Percentiles rank a stretch among this genome's conserved stretches.
phyloP scores from a whole-genome alignment of 1,140 invertebrate species.

The Chymomyza costata region DNA sequence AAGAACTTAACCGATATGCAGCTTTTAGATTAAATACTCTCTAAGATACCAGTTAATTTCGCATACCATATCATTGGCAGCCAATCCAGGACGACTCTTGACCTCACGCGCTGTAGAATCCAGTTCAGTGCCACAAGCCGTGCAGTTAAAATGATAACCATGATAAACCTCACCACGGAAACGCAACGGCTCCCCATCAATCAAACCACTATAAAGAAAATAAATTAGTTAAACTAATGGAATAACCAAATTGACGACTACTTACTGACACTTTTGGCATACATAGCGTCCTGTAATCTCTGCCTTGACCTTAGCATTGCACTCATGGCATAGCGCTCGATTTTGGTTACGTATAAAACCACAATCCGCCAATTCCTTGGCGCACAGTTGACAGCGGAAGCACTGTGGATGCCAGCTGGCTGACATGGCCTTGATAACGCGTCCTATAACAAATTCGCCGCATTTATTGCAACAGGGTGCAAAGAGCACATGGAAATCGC shows the following conservation, averaged over 20 bases:
- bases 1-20: too few relatives aligned
- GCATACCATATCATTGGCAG: slow-evolving; percentile 89
- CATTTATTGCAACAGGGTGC: slow-evolving; percentile 99
- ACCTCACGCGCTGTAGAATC: slow-evolving; percentile 96
- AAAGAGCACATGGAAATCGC: slow-evolving; percentile 99
- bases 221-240: background rate
- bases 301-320: slow-evolving; percentile 96
- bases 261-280: slow-evolving; percentile 99
- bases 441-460: slow-evolving; percentile 96
- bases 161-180: slow-evolving; percentile 98
- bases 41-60: too few relatives aligned
- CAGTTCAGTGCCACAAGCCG: slow-evolving; percentile 89
- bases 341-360: slow-evolving; percentile 97
- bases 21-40: too few relatives aligned
- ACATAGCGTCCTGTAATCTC: slow-evolving; percentile 97
- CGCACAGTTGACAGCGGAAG: slow-evolving; percentile 96
- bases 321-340: slow-evolving; percentile 96
- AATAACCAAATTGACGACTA: slow-evolving; percentile 32
- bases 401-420: slow-evolving; percentile 98
- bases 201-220: slow-evolving; percentile 84
- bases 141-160: slow-evolving; percentile 99
- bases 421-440: slow-evolving; percentile 99
- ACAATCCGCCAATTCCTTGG: slow-evolving; percentile 92
- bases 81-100: slow-evolving; percentile 90
- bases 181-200: slow-evolving; percentile 96